phyloP scores from a whole-genome alignment of 2,888 invertebrate genomes.

The Mythimna lalbum region DNA sequence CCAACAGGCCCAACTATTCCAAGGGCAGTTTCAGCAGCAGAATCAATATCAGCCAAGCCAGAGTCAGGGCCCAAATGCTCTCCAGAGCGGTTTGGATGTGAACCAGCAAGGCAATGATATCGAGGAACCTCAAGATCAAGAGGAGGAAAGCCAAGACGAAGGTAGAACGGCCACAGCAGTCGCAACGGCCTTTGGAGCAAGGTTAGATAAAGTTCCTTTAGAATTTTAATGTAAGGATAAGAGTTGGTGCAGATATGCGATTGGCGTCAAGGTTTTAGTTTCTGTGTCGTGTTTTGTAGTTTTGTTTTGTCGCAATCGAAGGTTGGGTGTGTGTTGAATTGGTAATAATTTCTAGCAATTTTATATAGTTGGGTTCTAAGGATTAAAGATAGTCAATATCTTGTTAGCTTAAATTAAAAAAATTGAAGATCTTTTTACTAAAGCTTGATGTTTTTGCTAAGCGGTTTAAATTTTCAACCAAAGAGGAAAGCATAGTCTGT shows the following conservation, averaged over 20 bases:
- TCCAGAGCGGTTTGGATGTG: slow-evolving; percentile 83
- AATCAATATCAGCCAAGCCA: slow-evolving; percentile 63
- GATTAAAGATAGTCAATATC: not conserved
- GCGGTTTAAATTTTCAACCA: too few relatives aligned
- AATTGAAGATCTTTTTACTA: not conserved
- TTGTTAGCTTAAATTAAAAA: not conserved
- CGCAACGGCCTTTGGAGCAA: slow-evolving; percentile 86
- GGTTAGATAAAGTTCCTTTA: slow-evolving; percentile 73
- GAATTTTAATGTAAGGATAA: slow-evolving; percentile 68
- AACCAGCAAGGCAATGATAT: slow-evolving; percentile 84
- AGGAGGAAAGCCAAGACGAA: slow-evolving; percentile 71
- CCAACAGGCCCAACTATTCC: slow-evolving; percentile 43
- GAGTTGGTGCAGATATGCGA: slow-evolving; percentile 41
- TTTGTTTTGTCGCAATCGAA: slow-evolving; percentile 21
- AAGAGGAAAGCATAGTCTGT: too few relatives aligned
- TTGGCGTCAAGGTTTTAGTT: slow-evolving; percentile 29
- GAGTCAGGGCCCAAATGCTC: slow-evolving; percentile 66
- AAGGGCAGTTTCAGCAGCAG: slow-evolving; percentile 59
- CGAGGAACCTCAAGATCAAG: slow-evolving; percentile 74
- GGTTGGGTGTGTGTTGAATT: slow-evolving; percentile 42
- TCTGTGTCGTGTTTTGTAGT: slow-evolving; percentile 20
- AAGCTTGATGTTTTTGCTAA: not conserved
- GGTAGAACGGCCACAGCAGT: slow-evolving; percentile 81
- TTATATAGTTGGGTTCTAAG: not conserved
- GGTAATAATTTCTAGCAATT: slow-evolving; percentile 17